Percentiles rank a stretch among this genome's conserved stretches.
Evolutionary conservation across 2,113 vertebrate genomes (phyloP).

Genomic region (Cebus imitator): DNA sequence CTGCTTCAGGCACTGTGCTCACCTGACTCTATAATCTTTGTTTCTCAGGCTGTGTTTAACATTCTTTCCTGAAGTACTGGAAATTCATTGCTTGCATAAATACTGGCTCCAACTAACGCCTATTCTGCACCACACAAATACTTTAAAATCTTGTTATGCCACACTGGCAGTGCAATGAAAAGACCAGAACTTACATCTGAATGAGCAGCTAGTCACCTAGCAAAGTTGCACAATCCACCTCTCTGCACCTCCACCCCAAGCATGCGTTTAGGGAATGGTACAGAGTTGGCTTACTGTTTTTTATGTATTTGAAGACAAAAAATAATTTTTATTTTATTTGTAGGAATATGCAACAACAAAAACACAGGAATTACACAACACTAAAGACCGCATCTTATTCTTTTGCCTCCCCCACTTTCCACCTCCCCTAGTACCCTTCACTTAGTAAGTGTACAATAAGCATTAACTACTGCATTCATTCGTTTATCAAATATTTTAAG

Average conservation of each 20-base stretch:
- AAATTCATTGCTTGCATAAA: background rate
- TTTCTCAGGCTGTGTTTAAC: background rate
- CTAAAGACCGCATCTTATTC: background rate
- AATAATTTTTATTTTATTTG: background rate
- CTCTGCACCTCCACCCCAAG: background rate
- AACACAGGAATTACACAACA: background rate
- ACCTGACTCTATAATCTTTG: background rate
- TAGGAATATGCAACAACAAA: background rate
- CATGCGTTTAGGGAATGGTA: background rate
- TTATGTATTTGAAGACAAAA: background rate
- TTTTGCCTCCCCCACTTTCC: background rate
- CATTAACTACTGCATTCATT: background rate
- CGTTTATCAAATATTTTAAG: conserved; percentile 23
- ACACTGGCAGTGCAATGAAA: background rate
- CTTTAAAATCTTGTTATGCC: background rate
- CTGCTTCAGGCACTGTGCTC: background rate
- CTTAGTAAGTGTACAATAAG: background rate
- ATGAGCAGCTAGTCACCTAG: background rate
- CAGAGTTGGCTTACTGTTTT: background rate
- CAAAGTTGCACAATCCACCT: background rate
- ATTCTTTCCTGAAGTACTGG: background rate
- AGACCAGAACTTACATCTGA: background rate
- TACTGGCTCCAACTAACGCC: background rate
- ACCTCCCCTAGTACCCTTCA: background rate
- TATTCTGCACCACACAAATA: background rate